Conservation (phyloP, 2,797 vertebrate species). For the Lemur catta region DNA sequence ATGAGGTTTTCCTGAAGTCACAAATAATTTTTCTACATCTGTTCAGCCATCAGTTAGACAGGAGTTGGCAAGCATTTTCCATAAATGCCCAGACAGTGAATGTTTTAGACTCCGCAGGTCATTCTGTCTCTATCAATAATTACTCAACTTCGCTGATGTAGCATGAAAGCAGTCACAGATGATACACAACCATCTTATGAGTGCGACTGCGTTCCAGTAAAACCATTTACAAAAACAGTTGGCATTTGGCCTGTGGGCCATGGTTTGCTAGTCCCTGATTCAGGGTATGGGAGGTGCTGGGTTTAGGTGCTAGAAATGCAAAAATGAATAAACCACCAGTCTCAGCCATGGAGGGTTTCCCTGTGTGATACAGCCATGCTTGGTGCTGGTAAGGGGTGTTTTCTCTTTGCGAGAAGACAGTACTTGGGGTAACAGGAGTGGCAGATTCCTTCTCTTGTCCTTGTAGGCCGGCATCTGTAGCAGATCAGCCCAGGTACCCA, state of each 20-base stretch:
- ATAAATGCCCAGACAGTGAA: neutral
- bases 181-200: fast-evolving
- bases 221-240: too few species aligned
- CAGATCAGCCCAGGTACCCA: neutral
- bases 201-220: neutral
- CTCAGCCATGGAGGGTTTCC: neutral
- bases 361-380: neutral
- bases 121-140: neutral
- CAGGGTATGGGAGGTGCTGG: neutral
- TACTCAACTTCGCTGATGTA: neutral
- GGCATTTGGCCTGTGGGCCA: neutral
- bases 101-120: neutral
- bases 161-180: neutral
- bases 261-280: neutral
- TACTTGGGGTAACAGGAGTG: neutral
- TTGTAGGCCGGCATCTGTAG: neutral
- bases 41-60: neutral
- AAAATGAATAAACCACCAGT: neutral
- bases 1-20: neutral
- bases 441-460: neutral
- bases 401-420: neutral
- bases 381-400: neutral
- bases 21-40: neutral
- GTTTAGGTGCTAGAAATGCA: neutral
- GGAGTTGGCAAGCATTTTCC: neutral